phyloP scores from a whole-genome alignment of 2,797 vertebrate genomes.

The Masticophis lateralis region DNA sequence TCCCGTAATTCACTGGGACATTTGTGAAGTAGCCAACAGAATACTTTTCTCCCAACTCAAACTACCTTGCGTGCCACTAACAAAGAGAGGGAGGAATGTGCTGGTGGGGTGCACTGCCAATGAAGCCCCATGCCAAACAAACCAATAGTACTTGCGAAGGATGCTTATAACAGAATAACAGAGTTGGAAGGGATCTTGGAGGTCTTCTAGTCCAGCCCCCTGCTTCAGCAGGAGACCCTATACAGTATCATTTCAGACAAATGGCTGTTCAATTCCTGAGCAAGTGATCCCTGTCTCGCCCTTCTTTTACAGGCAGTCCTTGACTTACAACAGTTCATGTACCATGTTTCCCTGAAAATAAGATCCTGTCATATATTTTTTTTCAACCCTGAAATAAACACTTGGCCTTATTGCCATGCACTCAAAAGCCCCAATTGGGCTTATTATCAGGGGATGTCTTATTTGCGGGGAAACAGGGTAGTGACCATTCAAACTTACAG shows the following conservation, averaged over 20 bases:
- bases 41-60: neutral
- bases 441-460: too few species aligned
- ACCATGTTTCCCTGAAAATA: neutral
- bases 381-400: too few species aligned
- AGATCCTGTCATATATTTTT: too few species aligned
- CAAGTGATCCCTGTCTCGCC: neutral
- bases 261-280: neutral
- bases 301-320: neutral
- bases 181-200: neutral
- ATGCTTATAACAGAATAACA: neutral
- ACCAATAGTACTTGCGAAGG: neutral
- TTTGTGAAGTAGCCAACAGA: neutral
- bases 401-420: too few species aligned
- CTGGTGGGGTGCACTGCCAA: neutral
- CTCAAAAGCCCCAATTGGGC: too few species aligned
- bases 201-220: neutral
- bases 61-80: neutral
- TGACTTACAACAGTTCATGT: neutral
- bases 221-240: neutral
- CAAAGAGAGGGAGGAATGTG: neutral
- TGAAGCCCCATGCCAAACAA: neutral
- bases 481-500: neutral
- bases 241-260: neutral
- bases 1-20: neutral
- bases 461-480: too few species aligned